Percentiles rank a stretch among this genome's conserved stretches.
These are phyloP conservation scores for Xenentodon cancila DNA, from an alignment of 2,797 vertebrate species.

Conservation along the genomic window DNA sequence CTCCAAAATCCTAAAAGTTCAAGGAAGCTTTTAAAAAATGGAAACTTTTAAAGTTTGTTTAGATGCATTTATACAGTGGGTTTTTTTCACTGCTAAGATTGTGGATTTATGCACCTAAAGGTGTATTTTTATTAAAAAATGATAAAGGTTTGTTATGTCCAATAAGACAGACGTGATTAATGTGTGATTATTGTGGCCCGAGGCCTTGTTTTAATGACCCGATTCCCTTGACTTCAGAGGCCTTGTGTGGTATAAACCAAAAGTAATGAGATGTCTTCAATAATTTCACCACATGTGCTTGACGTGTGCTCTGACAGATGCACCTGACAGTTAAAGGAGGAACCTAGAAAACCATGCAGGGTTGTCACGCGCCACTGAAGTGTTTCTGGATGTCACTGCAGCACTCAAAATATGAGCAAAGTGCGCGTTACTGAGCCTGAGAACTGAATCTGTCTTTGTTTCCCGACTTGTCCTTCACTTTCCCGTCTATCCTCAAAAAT, in stretches of 20 bases:
- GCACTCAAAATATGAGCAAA: background rate
- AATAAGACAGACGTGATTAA: conserved; percentile 53
- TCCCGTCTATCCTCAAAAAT: too few species aligned
- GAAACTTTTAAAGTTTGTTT: background rate
- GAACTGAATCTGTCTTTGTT: background rate
- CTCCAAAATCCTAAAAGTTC: background rate
- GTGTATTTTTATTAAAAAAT: conserved; percentile 3
- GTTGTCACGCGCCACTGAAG: background rate
- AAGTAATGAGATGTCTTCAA: conserved; percentile 33
- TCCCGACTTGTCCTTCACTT: too few species aligned
- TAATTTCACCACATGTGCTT: conserved; percentile 20
- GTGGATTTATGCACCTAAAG: background rate
- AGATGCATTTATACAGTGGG: background rate
- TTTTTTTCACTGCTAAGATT: background rate
- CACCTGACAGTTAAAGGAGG: conserved; percentile 4
- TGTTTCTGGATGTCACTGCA: background rate
- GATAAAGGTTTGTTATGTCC: conserved; percentile 25
- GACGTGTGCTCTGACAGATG: conserved; percentile 3
- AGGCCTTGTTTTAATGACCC: conserved; percentile 52
- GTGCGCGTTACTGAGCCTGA: background rate
- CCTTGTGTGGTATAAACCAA: conserved; percentile 14
- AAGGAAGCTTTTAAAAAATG: background rate
- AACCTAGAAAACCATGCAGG: conserved; percentile 9
- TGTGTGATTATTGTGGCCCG: conserved; percentile 32
- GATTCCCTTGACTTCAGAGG: conserved; percentile 51